A percentile compares a stretch with the other conserved stretches of the same genome.
These are phyloP conservation scores for Caenorhabditis virilis DNA, from an alignment of 2,888 invertebrate species.

Conservation along the genomic window DNA sequence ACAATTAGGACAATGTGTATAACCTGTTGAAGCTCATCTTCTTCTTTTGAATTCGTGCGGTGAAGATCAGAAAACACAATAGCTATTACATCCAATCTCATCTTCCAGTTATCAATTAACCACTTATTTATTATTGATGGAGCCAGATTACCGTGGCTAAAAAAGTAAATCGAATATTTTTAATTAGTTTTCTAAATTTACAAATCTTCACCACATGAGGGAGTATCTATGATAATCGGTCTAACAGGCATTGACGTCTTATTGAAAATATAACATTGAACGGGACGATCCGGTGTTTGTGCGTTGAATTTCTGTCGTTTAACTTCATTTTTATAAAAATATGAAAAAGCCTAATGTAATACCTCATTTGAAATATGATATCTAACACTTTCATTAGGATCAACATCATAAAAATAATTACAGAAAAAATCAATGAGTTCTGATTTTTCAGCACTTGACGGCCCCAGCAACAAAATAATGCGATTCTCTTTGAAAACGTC, in stretches of 20 bases:
- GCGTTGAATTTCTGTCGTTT: slow-evolving; percentile 54
- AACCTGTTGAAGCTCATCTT: slow-evolving; percentile 50
- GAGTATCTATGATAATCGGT: slow-evolving; percentile 57
- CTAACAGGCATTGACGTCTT: slow-evolving; percentile 43
- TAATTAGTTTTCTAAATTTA: slow-evolving; percentile 1
- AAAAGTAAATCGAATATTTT: slow-evolving; percentile 4
- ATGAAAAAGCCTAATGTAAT: too few relatives aligned
- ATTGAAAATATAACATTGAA: slow-evolving; percentile 58
- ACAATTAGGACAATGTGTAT: neutral
- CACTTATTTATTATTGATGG: slow-evolving; percentile 39
- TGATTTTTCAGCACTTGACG: slow-evolving; percentile 45
- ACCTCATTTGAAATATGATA: slow-evolving; percentile 57
- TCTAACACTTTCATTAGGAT: slow-evolving; percentile 27
- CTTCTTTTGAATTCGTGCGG: slow-evolving; percentile 46
- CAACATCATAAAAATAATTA: slow-evolving; percentile 55
- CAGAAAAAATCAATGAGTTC: slow-evolving; percentile 57
- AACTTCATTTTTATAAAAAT: too few relatives aligned
- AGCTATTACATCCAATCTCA: slow-evolving; percentile 48
- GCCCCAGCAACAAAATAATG: slow-evolving; percentile 51
- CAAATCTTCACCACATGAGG: slow-evolving; percentile 43
- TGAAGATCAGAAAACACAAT: slow-evolving; percentile 50
- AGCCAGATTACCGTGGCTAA: slow-evolving; percentile 29
- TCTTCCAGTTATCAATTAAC: slow-evolving; percentile 42
- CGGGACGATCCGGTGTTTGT: slow-evolving; percentile 46
- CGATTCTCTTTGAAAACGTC: slow-evolving; percentile 39